These are phyloP conservation scores for Pseudochromis fuscus DNA, from an alignment of 2,797 vertebrate species.

Conservation along the genomic window DNA sequence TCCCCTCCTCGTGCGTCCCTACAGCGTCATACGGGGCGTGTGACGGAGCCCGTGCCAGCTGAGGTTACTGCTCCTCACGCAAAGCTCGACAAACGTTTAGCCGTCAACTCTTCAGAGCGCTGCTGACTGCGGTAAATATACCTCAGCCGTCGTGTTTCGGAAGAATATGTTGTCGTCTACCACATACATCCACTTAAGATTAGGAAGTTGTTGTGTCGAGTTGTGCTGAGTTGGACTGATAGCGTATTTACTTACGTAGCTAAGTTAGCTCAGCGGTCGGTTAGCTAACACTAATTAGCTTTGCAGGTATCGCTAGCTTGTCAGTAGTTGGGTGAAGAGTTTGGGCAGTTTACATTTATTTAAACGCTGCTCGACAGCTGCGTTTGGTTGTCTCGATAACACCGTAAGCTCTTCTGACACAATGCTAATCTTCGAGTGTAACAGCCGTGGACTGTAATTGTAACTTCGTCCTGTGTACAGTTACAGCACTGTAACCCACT, in stretches of 20 bases:
- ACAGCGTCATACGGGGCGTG: not conserved
- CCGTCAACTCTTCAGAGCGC: not conserved
- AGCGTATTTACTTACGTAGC: not conserved
- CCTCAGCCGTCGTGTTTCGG: not conserved
- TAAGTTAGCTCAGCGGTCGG: slow-evolving; percentile 39
- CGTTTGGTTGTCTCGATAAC: not conserved
- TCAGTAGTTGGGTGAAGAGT: accelerated
- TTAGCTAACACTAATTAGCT: slow-evolving; percentile 8
- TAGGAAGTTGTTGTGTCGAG: too few relatives aligned
- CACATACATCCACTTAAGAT: too few relatives aligned
- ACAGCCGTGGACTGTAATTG: too few relatives aligned
- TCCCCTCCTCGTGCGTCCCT: too few relatives aligned
- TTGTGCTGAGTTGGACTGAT: not conserved
- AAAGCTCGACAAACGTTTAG: not conserved
- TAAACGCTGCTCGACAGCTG: not conserved
- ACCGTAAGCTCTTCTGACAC: too few relatives aligned
- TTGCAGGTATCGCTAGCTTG: not conserved
- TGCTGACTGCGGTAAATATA: slow-evolving; percentile 51
- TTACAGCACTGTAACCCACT: not conserved
- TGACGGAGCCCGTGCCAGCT: slow-evolving; percentile 21
- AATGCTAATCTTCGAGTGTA: not conserved
- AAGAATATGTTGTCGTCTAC: too few relatives aligned
- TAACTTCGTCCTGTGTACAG: too few relatives aligned
- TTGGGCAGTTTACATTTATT: not conserved
- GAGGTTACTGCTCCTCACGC: slow-evolving; percentile 10